Conservation (phyloP, 53 echinoderm and acorn worm genomes). For the Paracentrotus lividus region DNA sequence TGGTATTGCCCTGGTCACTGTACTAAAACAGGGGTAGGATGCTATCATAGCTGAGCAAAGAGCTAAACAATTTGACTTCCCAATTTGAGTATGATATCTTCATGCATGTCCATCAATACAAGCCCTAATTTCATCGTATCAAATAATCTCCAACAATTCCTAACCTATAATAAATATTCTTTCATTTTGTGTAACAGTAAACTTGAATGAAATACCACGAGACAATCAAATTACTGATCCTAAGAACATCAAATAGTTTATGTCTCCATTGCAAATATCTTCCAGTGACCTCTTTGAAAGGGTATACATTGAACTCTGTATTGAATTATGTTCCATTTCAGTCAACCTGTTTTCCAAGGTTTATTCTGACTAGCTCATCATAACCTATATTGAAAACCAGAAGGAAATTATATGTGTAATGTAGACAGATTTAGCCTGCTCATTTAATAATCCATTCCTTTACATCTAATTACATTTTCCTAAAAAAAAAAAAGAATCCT, state of each 20-base stretch:
- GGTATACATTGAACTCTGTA: no score
- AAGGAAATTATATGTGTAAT: no score
- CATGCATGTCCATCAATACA: neutral
- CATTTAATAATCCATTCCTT: no score
- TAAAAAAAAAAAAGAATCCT: no score
- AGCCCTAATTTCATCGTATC: conserved; percentile 13
- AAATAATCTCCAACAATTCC: neutral
- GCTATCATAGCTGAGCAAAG: neutral
- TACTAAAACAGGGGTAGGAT: neutral
- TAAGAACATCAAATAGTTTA: neutral
- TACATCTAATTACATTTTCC: no score
- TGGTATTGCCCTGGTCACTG: conserved; percentile 18
- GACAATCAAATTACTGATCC: neutral
- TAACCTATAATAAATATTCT: neutral
- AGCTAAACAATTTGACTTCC: neutral
- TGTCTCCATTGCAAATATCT: neutral
- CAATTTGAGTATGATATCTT: neutral
- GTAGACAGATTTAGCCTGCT: no score
- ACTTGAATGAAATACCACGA: neutral
- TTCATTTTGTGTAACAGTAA: conserved; percentile 5
- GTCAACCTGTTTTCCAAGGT: no score
- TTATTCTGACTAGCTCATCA: no score
- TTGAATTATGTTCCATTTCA: no score
- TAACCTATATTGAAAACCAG: no score
- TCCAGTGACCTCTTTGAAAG: neutral